Evolutionary conservation across 2,888 invertebrate genomes (phyloP).

Genomic region (Sesamia inferens): DNA sequence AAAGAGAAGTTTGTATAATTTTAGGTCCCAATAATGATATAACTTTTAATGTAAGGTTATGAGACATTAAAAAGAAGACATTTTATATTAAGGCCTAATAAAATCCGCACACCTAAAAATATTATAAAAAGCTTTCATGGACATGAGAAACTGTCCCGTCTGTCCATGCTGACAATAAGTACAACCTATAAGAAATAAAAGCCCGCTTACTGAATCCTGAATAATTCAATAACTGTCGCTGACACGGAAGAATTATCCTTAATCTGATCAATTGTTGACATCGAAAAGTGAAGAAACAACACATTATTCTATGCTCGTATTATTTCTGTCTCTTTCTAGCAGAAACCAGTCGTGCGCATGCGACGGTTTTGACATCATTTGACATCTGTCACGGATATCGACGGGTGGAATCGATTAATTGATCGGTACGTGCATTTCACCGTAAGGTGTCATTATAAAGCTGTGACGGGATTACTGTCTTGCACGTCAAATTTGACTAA

Average conservation of each 20-base stretch:
- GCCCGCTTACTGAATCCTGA: constrained; percentile 9
- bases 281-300: constrained; percentile 22
- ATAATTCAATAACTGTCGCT: constrained; percentile 44
- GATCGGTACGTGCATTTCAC: constrained; percentile 40
- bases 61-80: background rate
- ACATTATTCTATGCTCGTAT: constrained; percentile 34
- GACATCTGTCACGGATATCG: constrained; percentile 59
- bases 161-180: background rate
- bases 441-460: constrained; percentile 38
- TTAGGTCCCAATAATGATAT: constrained; percentile 5
- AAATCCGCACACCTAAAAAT: background rate
- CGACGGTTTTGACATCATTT: constrained; percentile 55
- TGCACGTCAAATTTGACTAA: too few species aligned
- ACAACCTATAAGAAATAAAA: constrained; percentile 24
- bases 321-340: constrained; percentile 35
- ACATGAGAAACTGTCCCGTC: background rate
- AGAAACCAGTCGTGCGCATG: constrained; percentile 36
- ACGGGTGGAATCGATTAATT: constrained; percentile 47
- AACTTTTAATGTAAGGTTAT: background rate
- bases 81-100: background rate
- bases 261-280: constrained; percentile 39
- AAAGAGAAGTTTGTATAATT: constrained; percentile 24
- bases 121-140: background rate
- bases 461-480: too few species aligned
- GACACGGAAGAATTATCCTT: constrained; percentile 30